A percentile compares a stretch with the other conserved stretches of the same genome.
Conservation (phyloP, 2,888 invertebrate species). For the Fragum whitleyi region DNA sequence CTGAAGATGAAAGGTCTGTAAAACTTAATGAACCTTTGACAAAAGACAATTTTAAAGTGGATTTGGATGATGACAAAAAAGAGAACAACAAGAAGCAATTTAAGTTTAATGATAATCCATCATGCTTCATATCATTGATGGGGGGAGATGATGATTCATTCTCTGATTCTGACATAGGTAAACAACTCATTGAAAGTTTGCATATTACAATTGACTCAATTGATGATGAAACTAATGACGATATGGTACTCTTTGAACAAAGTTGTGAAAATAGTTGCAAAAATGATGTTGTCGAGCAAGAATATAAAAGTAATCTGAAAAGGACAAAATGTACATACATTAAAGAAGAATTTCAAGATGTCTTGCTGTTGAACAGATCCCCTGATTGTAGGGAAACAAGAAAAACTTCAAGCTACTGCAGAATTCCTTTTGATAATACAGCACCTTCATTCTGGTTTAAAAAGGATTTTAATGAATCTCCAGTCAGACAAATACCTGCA, state of each 20-base stretch:
- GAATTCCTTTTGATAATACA: conserved; percentile 52
- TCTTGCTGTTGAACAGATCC: not conserved
- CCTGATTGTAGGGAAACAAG: conserved; percentile 14
- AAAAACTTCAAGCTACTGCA: conserved; percentile 54
- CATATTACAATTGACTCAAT: not conserved
- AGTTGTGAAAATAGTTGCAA: no score
- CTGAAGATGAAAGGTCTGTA: conserved; percentile 53
- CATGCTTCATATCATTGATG: not conserved
- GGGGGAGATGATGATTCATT: not conserved
- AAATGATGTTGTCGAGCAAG: no score
- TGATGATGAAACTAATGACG: not conserved
- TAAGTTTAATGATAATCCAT: conserved; percentile 1
- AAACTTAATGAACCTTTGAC: conserved; percentile 27
- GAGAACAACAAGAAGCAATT: not conserved
- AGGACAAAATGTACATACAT: not conserved
- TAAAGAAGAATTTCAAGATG: not conserved
- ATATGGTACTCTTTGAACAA: not conserved
- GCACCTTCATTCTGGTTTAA: conserved; percentile 59
- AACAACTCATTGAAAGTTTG: not conserved
- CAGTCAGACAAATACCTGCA: not conserved
- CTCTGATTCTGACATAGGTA: not conserved
- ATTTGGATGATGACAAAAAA: not conserved
- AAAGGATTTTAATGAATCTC: conserved; percentile 56
- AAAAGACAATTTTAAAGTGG: conserved; percentile 38
- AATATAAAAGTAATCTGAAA: not conserved